Evolutionary conservation across 1,140 invertebrate genomes (phyloP), one percentile per base, ranked within the genome.

Genomic region (Ectropis grisescens): DNA sequence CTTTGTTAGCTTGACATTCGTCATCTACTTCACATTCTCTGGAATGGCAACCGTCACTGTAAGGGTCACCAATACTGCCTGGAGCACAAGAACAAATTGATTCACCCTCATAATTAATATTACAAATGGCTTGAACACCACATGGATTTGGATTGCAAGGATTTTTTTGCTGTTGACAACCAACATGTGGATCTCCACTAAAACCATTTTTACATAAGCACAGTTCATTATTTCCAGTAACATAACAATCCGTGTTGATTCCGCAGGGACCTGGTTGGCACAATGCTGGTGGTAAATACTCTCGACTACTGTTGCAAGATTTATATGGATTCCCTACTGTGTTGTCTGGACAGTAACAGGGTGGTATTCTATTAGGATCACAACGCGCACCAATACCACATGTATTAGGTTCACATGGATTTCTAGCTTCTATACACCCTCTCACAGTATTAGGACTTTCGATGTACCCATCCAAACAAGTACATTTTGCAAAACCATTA

Each of bases 401-500:
- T 1, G 90, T 89, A 56, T 92, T 94, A 2, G 91, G 90, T 46
- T 93, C 89, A 53, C 93, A 95, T 1, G 90, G 89, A 69, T 94
- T 92, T 13, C 85, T 81, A 38, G 88, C 86, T 53, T 91, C 88
- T 1, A 93, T 79, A 57, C 93, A 95, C 13, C 93, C 93, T 60
- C 92, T 85, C 26, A 95, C 89, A 0, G 93, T 95, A 52, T 95
- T 95, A 1, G 92, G 92, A 67, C 90, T 93, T 79, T 95, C 93
- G 8, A 94, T 84, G 60, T 88, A 95, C 11, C 92, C 92, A 37
- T 88, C 83, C 35, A 94, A 81, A 58, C 93, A 96, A 1, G 92
- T 94, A 64, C 94, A 96, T 70, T 94, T 93, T 0, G 93, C 88
- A 58, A 93, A 91, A 23, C 93, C 93, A 58, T 93, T 94, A n/a